Base-by-base conservation (phyloP, 2,888 invertebrate species). In the Salpingus planirostris region DNA sequence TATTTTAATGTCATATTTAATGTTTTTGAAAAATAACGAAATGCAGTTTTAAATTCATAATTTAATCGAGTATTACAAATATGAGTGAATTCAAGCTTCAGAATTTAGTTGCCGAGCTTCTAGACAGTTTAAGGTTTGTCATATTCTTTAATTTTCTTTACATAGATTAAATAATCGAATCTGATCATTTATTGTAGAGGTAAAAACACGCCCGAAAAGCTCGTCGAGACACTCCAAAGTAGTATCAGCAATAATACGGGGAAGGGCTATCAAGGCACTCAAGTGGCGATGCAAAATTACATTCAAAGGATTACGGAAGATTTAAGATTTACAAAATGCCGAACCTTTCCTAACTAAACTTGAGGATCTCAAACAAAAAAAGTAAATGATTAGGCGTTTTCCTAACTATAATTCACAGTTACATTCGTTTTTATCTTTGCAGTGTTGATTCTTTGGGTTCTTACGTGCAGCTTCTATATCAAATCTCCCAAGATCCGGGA, bases 351-450 rank as follows among this genome's bases (percentile, higher is more conserved):
- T 79, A 24, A 71, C 76, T 41, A 85, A 84, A 64, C 84, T 80
- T 60, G 82, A 85, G 55, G 81, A 86, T 46, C 64, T 86, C 12
- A 78, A 76, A 57, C 71, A 71, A 29, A 82, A 78, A 66, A 84
- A 85, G 85, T 84, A 67, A 37, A 40, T 2, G 2, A n/a, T n/a
- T n/a, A n/a, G n/a, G n/a, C n/a, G n/a, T n/a, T n/a, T n/a, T n/a
- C n/a, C n/a, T n/a, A n/a, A n/a, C n/a, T n/a, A n/a, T n/a, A n/a
- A 4, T 27, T 41, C 12, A 13, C 18, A 24, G 29, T 38, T n/a
- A n/a, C n/a, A n/a, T n/a, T n/a, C n/a, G n/a, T n/a, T n/a, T n/a
- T n/a, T n/a, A 21, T 23, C 30, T 31, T 61, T 71, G 42, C 60
- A 80, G 80, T 59, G 72, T 75, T 36, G 79, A 80, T 53, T 70